A percentile compares a stretch with the other conserved stretches of the same genome.
phyloP scores from a whole-genome alignment of 2,797 vertebrate species.

The Triplophysa yarkandensis region DNA sequence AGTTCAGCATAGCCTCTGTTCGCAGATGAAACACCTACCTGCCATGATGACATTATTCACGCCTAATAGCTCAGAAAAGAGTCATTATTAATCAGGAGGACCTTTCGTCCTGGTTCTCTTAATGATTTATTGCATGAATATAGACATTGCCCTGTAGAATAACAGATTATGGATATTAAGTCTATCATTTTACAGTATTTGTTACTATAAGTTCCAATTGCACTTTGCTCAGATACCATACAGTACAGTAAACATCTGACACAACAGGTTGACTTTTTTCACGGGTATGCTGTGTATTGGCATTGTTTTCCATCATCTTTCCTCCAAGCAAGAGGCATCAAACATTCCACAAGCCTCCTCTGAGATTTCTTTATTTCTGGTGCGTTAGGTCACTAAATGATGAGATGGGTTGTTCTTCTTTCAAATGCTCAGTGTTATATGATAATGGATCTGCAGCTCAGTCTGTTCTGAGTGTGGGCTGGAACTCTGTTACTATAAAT shows the following conservation, averaged over 20 bases:
- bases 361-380: conserved; percentile 25
- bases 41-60: conserved; percentile 31
- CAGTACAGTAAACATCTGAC: not conserved
- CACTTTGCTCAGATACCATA: too few relatives aligned
- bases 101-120: conserved; percentile 24
- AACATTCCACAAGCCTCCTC: not conserved
- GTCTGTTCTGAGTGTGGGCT: conserved; percentile 24
- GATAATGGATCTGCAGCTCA: conserved; percentile 72
- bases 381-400: conserved; percentile 38
- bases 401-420: conserved; percentile 65
- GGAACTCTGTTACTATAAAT: conserved; percentile 38
- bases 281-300: not conserved
- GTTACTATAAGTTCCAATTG: not conserved
- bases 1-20: conserved; percentile 39
- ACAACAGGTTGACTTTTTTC: not conserved
- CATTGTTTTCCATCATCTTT: not conserved
- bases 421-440: conserved; percentile 66
- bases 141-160: conserved; percentile 16
- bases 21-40: conserved; percentile 51
- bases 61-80: conserved; percentile 53
- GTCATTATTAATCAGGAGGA: conserved; percentile 43
- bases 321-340: not conserved
- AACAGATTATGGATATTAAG: conserved; percentile 20
- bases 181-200: not conserved
- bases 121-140: conserved; percentile 27